Evolutionary conservation across 1,140 invertebrate species (phyloP), one percentile per base, ranked within the genome.

Genomic region (Ceratitis capitata): DNA sequence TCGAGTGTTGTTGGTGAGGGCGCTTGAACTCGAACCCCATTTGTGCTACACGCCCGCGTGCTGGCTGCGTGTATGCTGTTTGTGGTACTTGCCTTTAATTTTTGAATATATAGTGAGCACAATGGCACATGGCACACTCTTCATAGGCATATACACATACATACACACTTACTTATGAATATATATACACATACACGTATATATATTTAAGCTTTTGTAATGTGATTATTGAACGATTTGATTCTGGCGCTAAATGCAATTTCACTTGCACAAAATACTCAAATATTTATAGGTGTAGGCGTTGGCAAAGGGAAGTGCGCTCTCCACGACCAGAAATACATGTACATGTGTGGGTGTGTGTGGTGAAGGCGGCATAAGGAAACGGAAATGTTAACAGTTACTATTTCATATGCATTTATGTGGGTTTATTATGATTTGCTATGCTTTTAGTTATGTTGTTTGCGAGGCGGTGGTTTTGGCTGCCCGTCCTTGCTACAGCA

Each of bases 141-240:
- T n/a, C n/a, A n/a, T n/a, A n/a, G n/a, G n/a, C n/a, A n/a, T n/a
- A n/a, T n/a, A n/a, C n/a, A n/a, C n/a, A n/a, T n/a, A n/a, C n/a
- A n/a, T n/a, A n/a, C n/a, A n/a, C n/a, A n/a, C n/a, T n/a, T n/a
- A n/a, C n/a, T n/a, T n/a, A n/a, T n/a, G n/a, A n/a, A n/a, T n/a
- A n/a, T n/a, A n/a, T n/a, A n/a, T n/a, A n/a, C n/a, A n/a, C n/a
- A n/a, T n/a, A n/a, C n/a, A n/a, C n/a, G n/a, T n/a, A n/a, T n/a
- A n/a, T n/a, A n/a, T n/a, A n/a, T n/a, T n/a, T 91, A 91, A 88
- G 89, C 89, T 91, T 91, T 91, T 91, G 86, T 91, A 90, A 91
- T 89, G 85, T 89, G 90, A 91, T 91, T 91, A 91, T 90, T 88
- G 86, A 89, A 89, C 90, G 89, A 91, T 91, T 91, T 91, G 89